A percentile compares a stretch with the other conserved stretches of the same genome.
These are phyloP conservation scores for Cyanoliseus patagonus DNA, from an alignment of 2,113 vertebrate genomes.

Conservation along the genomic window DNA sequence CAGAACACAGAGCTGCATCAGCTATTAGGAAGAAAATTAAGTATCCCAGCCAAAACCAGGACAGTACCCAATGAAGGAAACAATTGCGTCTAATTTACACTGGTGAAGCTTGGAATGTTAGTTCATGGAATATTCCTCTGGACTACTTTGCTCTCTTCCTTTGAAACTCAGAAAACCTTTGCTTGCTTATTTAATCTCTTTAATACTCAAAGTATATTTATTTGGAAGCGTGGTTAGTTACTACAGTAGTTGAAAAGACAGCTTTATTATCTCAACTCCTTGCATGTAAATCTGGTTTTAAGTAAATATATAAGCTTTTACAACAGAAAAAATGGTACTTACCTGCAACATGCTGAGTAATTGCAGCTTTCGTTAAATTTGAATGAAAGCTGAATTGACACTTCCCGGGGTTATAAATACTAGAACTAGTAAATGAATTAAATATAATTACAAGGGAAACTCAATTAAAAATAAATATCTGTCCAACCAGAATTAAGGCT, in stretches of 20 bases:
- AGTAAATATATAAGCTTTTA: background rate
- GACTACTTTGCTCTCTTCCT: background rate
- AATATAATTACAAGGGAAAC: constrained; percentile 15
- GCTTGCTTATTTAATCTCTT: background rate
- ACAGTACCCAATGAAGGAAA: background rate
- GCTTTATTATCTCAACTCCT: background rate
- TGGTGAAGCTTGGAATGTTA: background rate
- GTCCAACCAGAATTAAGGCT: background rate
- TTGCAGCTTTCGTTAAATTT: constrained; percentile 15
- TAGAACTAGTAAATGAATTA: background rate
- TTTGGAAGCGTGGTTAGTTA: background rate
- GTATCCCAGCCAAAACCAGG: background rate
- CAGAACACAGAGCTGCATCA: background rate
- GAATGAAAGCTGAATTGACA: background rate
- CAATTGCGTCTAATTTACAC: background rate
- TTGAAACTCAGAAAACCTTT: background rate
- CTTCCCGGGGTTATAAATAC: background rate
- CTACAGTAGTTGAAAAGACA: background rate
- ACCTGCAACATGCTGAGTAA: constrained; percentile 15
- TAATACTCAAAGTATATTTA: background rate
- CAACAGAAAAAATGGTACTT: background rate
- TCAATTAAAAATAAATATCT: background rate
- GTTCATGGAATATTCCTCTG: background rate
- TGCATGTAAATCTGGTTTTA: background rate
- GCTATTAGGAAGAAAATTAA: background rate